Base-by-base conservation (phyloP, 2,797 vertebrate genomes). In the Sternotherus odoratus region DNA sequence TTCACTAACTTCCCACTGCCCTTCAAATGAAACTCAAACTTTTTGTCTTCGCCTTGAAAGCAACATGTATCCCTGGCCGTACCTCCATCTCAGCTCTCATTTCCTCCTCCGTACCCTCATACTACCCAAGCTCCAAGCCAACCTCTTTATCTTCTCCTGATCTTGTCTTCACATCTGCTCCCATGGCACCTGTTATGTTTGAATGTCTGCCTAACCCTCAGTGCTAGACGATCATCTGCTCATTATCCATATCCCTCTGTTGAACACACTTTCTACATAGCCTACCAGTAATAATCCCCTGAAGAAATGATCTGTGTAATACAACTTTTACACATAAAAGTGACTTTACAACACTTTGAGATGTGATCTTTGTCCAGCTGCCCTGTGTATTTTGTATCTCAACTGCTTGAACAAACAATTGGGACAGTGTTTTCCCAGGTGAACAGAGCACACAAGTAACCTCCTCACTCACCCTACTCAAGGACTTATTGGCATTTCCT, bases 311-410 rank as follows among this genome's bases (percentile, higher is more conserved):
- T 43, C 60, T 77, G 90, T 56, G n/a, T 60, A 83, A 82, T 8
- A 36, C 1, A n/a, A 28, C 49, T 95, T 91, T 91, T 91, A 94
- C 92, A 94, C 80, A 82, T 49, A 84, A 93, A 24, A 91, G 88
- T 92, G 74, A 51, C 66, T 91, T 87, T 91, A 77, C 92, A 90
- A 19, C 12, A 74, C 75, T 82, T n/a, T 81, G 54, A 92, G 50
- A 87, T 82, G 46, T 21, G 46, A 66, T 49, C 16, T 77, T 43
- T n/a, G 33, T 79, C 78, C 95, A 91, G 88, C 94, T 93, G 92
- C 50, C 90, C 74, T 57, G 81, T 92, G 21, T 54, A 79, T 83
- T 81, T 6, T 0, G 13, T 72, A 19, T 33, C 66, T 94, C 79
- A 82, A 46, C 81, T 89, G 23, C 72, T 86, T 10, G 54, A 86